Conservation (phyloP, 2,797 vertebrate genomes). For the Decapterus maruadsi region DNA sequence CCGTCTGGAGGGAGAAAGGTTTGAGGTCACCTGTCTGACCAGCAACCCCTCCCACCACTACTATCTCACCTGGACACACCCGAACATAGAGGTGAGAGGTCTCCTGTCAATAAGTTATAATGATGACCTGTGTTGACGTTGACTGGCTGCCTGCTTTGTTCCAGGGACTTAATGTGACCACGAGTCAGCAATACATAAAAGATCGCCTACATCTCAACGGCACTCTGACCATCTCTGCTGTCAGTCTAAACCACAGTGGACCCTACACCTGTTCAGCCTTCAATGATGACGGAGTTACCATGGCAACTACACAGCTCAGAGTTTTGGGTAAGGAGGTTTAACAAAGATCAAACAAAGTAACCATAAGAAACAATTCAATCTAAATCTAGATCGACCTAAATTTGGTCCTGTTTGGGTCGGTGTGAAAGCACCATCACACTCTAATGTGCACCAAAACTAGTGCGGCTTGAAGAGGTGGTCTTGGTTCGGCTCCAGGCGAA, state of each 20-base stretch:
- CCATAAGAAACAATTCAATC: too few relatives aligned
- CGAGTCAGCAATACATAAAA: accelerated
- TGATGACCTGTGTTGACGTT: not conserved
- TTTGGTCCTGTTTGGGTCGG: too few relatives aligned
- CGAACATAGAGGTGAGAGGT: constrained; percentile 63
- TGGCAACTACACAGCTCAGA: constrained; percentile 76
- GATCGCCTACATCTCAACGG: constrained; percentile 17
- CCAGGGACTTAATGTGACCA: constrained; percentile 1
- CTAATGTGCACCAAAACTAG: too few relatives aligned
- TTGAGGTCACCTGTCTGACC: constrained; percentile 83
- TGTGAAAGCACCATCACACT: too few relatives aligned
- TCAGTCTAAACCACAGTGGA: constrained; percentile 82
- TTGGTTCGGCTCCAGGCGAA: too few relatives aligned
- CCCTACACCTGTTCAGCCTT: constrained; percentile 83
- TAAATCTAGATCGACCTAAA: too few relatives aligned
- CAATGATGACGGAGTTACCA: constrained; percentile 74
- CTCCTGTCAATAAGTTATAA: not conserved
- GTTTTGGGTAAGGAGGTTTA: constrained; percentile 87
- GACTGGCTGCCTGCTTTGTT: not conserved
- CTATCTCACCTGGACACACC: constrained; percentile 79
- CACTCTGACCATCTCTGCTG: constrained; percentile 71
- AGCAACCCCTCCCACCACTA: constrained; percentile 58
- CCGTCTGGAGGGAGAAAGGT: constrained; percentile 86
- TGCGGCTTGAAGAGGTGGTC: too few relatives aligned
- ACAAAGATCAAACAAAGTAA: not conserved